phyloP scores from a whole-genome alignment of 2,888 invertebrate genomes.

The Apotomis turbidana region DNA sequence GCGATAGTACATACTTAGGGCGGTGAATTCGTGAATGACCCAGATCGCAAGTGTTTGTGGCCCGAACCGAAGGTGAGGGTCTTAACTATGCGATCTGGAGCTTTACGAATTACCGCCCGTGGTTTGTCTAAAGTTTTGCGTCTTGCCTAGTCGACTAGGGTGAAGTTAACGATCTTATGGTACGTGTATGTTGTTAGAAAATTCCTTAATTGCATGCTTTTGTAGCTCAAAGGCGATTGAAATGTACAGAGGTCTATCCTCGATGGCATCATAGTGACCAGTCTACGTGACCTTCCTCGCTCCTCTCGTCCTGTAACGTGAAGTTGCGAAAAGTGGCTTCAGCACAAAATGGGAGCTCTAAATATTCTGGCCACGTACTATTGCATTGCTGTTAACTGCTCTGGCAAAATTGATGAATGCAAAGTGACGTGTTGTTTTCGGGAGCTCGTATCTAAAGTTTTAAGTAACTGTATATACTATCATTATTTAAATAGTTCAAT shows the following conservation, averaged over 20 bases:
- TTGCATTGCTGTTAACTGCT: slow-evolving; percentile 21
- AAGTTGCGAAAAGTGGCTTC: slow-evolving; percentile 23
- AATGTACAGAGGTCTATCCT: background rate
- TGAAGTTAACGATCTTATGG: no score
- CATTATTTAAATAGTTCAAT: no score
- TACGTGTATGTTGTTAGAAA: no score
- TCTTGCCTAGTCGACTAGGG: no score
- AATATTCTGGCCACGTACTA: slow-evolving; percentile 25
- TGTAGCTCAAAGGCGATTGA: background rate
- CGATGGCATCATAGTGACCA: background rate
- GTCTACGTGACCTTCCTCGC: slow-evolving; percentile 1
- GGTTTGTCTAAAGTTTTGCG: no score
- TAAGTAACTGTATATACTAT: no score
- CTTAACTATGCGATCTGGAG: no score
- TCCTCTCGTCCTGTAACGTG: slow-evolving; percentile 7
- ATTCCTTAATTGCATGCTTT: background rate
- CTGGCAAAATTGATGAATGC: slow-evolving; percentile 5
- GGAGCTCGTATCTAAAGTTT: background rate
- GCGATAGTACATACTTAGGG: no score
- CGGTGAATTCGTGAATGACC: no score
- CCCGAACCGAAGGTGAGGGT: no score
- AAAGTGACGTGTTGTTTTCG: background rate
- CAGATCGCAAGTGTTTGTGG: no score
- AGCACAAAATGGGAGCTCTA: slow-evolving; percentile 15
- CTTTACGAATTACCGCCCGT: no score